A percentile compares a stretch with the other conserved stretches of the same genome.
Conservation (phyloP, 2,113 vertebrate genomes). For the Dicerorhinus sumatrensis region DNA sequence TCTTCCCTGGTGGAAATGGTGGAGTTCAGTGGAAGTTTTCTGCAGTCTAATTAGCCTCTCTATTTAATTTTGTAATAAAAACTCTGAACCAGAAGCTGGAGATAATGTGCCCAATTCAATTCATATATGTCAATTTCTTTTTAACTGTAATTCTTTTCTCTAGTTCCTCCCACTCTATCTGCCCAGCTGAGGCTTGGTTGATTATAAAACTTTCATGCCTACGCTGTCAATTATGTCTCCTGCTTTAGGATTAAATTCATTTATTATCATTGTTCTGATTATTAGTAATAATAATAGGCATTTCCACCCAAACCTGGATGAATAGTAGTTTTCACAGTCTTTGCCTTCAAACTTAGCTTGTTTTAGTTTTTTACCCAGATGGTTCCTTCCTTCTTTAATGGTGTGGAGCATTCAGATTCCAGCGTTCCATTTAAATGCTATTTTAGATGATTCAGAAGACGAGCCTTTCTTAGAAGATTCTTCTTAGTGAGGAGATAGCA, state of each 20-base stretch:
- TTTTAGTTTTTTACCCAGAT: background rate
- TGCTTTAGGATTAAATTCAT: slow-evolving; percentile 72
- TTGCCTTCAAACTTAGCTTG: slow-evolving; percentile 1
- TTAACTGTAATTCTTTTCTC: slow-evolving; percentile 69
- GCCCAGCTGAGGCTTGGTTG: slow-evolving; percentile 43
- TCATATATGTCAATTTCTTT: slow-evolving; percentile 73
- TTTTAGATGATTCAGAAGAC: background rate
- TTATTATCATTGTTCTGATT: slow-evolving; percentile 65
- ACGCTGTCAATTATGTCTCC: slow-evolving; percentile 39
- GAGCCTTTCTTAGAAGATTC: background rate
- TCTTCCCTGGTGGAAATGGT: background rate
- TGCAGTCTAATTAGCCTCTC: slow-evolving; percentile 68
- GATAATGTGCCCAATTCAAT: slow-evolving; percentile 69
- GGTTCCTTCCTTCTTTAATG: background rate
- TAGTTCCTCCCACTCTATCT: slow-evolving; percentile 53
- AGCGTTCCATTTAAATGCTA: background rate
- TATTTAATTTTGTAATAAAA: slow-evolving; percentile 77
- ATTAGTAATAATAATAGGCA: slow-evolving; percentile 55
- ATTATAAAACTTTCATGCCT: slow-evolving; percentile 62
- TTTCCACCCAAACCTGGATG: slow-evolving; percentile 31
- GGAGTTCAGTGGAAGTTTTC: slow-evolving; percentile 56
- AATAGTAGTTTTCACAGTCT: slow-evolving; percentile 51
- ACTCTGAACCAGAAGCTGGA: slow-evolving; percentile 67
- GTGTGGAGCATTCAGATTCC: background rate
- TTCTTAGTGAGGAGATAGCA: slow-evolving; percentile 10